phyloP scores from a whole-genome alignment of 2,113 vertebrate genomes.

The Albula glossodonta region DNA sequence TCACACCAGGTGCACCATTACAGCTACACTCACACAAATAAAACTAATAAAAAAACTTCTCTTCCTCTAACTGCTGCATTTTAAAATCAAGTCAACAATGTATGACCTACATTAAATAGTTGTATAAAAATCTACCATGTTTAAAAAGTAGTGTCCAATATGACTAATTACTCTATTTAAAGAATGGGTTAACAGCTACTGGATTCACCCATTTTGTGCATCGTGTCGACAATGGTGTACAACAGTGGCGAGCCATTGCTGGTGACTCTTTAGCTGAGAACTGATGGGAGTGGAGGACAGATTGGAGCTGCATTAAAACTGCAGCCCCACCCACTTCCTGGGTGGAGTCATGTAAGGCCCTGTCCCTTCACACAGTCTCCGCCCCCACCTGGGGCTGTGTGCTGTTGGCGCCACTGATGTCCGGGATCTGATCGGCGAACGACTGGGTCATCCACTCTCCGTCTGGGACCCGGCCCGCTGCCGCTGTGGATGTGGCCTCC shows the following conservation, averaged over 20 bases:
- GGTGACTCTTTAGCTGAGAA: constrained; percentile 63
- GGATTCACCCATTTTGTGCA: not conserved
- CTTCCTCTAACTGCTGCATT: constrained; percentile 15
- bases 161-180: constrained; percentile 18
- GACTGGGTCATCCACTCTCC: constrained; percentile 85
- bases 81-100: constrained; percentile 18
- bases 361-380: not conserved
- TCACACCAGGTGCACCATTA: constrained; percentile 3
- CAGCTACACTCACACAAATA: not conserved
- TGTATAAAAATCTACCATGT: constrained; percentile 21
- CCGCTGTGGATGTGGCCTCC: constrained; percentile 43
- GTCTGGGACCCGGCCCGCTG: constrained; percentile 69
- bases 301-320: constrained; percentile 68
- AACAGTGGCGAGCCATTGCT: constrained; percentile 46
- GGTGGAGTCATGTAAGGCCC: constrained; percentile 14
- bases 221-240: not conserved
- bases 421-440: constrained; percentile 81
- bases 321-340: constrained; percentile 52
- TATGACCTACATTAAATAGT: constrained; percentile 26
- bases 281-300: constrained; percentile 61
- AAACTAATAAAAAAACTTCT: constrained; percentile 23
- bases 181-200: not conserved
- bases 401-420: constrained; percentile 53
- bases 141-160: constrained; percentile 24
- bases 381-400: not conserved